Base-by-base conservation (phyloP, 53 echinoderm and acorn worm species). In the Paracentrotus lividus region DNA sequence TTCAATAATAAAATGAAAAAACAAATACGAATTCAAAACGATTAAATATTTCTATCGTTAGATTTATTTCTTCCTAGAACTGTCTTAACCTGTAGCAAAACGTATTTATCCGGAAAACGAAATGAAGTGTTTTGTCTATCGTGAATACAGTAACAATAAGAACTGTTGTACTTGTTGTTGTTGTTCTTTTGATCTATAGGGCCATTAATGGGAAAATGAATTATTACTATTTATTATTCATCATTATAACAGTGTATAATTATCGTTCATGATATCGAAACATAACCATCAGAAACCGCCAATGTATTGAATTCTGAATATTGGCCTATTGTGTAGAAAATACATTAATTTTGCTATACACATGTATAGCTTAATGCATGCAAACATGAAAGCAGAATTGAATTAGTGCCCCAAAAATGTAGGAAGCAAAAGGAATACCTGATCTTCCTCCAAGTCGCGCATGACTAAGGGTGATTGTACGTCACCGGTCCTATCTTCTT, bases 371-470 rank as follows among this genome's bases (percentile, higher is more conserved):
- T 12, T 51, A 12, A 51, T 51, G 51, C 12, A 8, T 6, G 51
- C n/a, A n/a, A n/a, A n/a, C n/a, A n/a, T n/a, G n/a, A n/a, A n/a
- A n/a, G n/a, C n/a, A n/a, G n/a, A n/a, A n/a, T 51, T 12, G 6
- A 51, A 8, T 51, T 51, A 12, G 51, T 51, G 51, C 12, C 7
- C 6, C 51, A 8, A 57, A 21, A 20, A 57, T 3, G 18, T 26
- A 4, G 15, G n/a, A 49, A 47, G 49, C 26, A 49, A 23, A 43
- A 81, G 2, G 16, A 10, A 81, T 57, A 88, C 88, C 88, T 88
- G 88, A 52, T 88, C 56, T 10, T 88, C 88, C 58, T 88, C 88
- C 23, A 36, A 1, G 23, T 88, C 88, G 26, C 1, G 32, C 38
- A 55, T 8, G 7, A 55, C 36, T 36, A 38, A 18, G 40, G 88